A percentile compares a stretch with the other conserved stretches of the same genome.
Evolutionary conservation across 2,113 vertebrate genomes (phyloP).

Genomic region (Osmerus mordax): DNA sequence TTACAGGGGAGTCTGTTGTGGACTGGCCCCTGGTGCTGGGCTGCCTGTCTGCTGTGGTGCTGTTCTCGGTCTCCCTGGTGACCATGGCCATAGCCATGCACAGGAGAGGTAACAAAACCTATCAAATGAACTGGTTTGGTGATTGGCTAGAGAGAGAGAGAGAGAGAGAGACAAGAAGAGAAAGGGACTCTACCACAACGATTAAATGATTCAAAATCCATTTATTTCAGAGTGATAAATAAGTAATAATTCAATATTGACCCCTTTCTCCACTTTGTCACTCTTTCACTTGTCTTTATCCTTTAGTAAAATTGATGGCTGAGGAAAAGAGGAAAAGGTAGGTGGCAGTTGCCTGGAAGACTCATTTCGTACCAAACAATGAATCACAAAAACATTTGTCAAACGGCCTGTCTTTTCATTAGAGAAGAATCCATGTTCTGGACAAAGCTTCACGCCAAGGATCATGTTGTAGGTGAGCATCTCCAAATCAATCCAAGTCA

Average conservation of each 20-base stretch:
- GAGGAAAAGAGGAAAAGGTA: slow-evolving; percentile 65
- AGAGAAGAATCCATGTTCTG: slow-evolving; percentile 68
- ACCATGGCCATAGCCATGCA: slow-evolving; percentile 39
- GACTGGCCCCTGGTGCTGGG: slow-evolving; percentile 70
- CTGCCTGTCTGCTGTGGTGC: slow-evolving; percentile 54
- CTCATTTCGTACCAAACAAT: background rate
- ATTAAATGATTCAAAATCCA: background rate
- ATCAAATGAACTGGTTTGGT: background rate
- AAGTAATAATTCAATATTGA: background rate
- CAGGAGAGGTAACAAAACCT: slow-evolving; percentile 56
- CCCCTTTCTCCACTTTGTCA: background rate
- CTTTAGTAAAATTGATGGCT: slow-evolving; percentile 56
- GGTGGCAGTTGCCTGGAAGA: background rate
- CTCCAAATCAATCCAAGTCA: background rate
- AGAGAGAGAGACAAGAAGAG: too few species aligned
- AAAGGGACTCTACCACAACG: too few species aligned
- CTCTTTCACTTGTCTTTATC: background rate
- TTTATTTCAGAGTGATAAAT: background rate
- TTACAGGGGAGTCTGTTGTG: slow-evolving; percentile 26
- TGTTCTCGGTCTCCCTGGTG: slow-evolving; percentile 56
- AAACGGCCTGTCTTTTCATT: slow-evolving; percentile 4
- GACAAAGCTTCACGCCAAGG: slow-evolving; percentile 53
- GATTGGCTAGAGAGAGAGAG: too few species aligned
- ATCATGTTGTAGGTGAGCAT: slow-evolving; percentile 64
- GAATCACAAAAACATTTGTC: background rate